A percentile compares a stretch with the other conserved stretches of the same genome.
phyloP scores from a whole-genome alignment of 92 coral and sea anemone genomes.

The Phymanthus crucifer region DNA sequence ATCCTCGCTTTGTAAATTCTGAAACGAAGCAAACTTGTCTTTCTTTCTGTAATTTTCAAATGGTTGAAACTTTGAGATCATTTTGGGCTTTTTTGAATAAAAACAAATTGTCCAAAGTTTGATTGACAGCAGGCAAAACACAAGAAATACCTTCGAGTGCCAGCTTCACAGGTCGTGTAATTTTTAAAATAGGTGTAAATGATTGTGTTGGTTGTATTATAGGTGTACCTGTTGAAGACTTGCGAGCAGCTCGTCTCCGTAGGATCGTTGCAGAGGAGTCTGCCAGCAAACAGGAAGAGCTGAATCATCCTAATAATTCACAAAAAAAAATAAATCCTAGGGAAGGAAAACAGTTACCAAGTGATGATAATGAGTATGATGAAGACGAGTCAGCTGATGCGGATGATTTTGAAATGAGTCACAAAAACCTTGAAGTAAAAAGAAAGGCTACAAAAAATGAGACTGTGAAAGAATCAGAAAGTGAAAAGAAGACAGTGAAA shows the following conservation, averaged over 20 bases:
- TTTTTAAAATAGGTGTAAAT: neutral
- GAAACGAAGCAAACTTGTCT: too few species aligned
- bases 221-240: conserved; percentile 55
- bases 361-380: neutral
- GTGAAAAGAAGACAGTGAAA: neutral
- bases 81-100: too few species aligned
- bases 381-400: conserved; percentile 5
- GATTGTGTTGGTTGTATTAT: neutral
- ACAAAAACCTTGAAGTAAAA: neutral
- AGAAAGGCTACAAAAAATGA: neutral
- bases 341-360: neutral
- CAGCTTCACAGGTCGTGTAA: too few species aligned
- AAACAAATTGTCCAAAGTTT: too few species aligned
- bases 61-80: too few species aligned
- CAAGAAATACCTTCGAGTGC: too few species aligned
- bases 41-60: too few species aligned
- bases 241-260: conserved; percentile 67
- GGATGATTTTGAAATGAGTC: conserved; percentile 13
- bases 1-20: too few species aligned
- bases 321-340: neutral
- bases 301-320: neutral
- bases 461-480: neutral
- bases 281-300: neutral
- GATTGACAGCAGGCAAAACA: too few species aligned
- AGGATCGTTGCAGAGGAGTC: conserved; percentile 37